Evolutionary conservation across 2,888 invertebrate species (phyloP).

Genomic region (Drosophila ochracea): DNA sequence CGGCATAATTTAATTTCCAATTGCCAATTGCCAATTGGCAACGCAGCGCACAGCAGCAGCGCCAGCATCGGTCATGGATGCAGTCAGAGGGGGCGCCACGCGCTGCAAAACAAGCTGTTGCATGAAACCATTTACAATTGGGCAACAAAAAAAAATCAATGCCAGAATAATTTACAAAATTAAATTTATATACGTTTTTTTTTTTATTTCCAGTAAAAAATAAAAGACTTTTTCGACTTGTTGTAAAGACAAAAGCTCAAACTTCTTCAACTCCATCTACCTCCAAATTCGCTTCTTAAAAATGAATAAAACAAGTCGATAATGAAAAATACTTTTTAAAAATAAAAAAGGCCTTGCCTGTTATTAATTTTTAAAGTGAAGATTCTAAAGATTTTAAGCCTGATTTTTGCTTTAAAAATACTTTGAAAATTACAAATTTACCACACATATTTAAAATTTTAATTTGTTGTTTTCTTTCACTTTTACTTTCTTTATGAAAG

Average conservation of each 20-base stretch:
- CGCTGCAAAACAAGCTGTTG: background rate
- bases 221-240: background rate
- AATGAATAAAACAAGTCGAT: background rate
- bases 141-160: background rate
- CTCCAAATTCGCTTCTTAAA: no score
- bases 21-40: conserved; percentile 66
- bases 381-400: no score
- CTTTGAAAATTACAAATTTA: no score
- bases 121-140: background rate
- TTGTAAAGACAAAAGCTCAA: background rate
- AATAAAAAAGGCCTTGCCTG: background rate
- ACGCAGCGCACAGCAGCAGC: conserved; percentile 17
- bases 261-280: background rate
- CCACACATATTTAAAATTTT: no score
- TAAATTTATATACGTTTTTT: background rate
- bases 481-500: background rate
- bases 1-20: conserved; percentile 76
- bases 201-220: background rate
- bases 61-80: background rate
- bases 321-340: background rate
- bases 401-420: background rate
- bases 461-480: no score
- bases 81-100: background rate
- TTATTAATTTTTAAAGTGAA: background rate
- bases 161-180: background rate